Evolutionary conservation across 2,888 invertebrate genomes (phyloP), one percentile per base, ranked within the genome.

Genomic region (Heliconius erato): DNA sequence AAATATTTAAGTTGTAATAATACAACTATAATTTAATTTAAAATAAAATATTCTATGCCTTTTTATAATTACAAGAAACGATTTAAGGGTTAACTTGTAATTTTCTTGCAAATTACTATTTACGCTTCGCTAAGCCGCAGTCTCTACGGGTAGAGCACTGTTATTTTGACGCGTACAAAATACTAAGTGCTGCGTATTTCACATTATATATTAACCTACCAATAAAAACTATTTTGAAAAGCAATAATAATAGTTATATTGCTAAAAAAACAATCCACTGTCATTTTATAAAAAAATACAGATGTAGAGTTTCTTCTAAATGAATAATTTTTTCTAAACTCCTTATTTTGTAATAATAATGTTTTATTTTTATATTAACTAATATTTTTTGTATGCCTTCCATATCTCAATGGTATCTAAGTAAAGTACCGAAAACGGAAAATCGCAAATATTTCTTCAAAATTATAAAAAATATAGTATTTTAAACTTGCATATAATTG

Each of bases 111-210:
- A 86, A 87, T 86, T 82, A 81, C 79, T 78, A 35, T 76, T 82
- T 63, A 83, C 83, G 83, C 80, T 84, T 85, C 82, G 85, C 76
- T 83, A 86, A 86, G 54, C 82, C n/a, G 59, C 65, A 69, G 82
- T 79, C 59, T n/a, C 49, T 69, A 79, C 28, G 72, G 54, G 69
- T 81, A 77, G 65, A 67, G 67, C 35, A 54, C n/a, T 44, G 71
- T 76, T 78, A 74, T 80, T 79, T 72, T 81, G 67, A 72, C 72
- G 83, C 79, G 76, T 71, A 63, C 59, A 44, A 81, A 44, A 40
- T 32, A 65, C 16, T 28, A 28, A 54, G 32, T 0, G 28, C 54
- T 69, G 54, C 23, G 19, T 54, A 54, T 23, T 32, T 23, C 9
- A 44, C 44, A 28, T 32, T 65, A 65, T 26, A 16, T 28, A 67